Conservation (phyloP, 2,888 invertebrate genomes). For the Eudasyphora cyanicolor region DNA sequence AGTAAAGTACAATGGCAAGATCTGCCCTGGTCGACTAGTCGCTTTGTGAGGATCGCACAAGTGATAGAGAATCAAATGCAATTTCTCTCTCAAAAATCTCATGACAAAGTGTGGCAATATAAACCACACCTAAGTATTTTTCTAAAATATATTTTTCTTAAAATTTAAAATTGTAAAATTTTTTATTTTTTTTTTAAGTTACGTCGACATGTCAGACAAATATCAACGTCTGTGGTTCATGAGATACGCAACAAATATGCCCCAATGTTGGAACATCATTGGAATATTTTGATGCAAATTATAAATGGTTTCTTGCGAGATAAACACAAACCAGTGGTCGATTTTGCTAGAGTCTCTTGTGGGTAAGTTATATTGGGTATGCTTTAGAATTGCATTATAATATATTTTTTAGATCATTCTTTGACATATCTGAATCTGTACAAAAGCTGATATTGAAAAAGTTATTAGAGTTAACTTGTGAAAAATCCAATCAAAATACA, state of each 20-base stretch:
- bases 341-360: slow-evolving; percentile 83
- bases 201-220: slow-evolving; percentile 72
- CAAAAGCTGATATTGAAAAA: slow-evolving; percentile 76
- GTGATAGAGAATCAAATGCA: background rate
- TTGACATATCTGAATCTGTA: slow-evolving; percentile 74
- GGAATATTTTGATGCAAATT: slow-evolving; percentile 82
- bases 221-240: slow-evolving; percentile 48
- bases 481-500: slow-evolving; percentile 74
- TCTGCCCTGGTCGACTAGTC: too few relatives aligned
- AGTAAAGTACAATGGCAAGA: too few relatives aligned
- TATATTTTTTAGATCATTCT: slow-evolving; percentile 74
- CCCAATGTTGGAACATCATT: slow-evolving; percentile 82
- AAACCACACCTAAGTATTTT: too few relatives aligned
- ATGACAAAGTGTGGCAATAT: background rate
- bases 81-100: background rate
- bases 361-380: slow-evolving; percentile 72
- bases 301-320: slow-evolving; percentile 82
- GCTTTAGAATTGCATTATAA: background rate
- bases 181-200: slow-evolving; percentile 73
- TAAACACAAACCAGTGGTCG: slow-evolving; percentile 81
- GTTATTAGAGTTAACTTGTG: slow-evolving; percentile 75
- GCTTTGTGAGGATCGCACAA: too few relatives aligned
- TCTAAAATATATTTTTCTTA: background rate
- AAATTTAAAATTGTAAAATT: too few relatives aligned
- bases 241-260: slow-evolving; percentile 79